Evolutionary conservation across 2,797 vertebrate species (phyloP), one percentile per base, ranked within the genome.

Genomic region (Myotis pilosus): DNA sequence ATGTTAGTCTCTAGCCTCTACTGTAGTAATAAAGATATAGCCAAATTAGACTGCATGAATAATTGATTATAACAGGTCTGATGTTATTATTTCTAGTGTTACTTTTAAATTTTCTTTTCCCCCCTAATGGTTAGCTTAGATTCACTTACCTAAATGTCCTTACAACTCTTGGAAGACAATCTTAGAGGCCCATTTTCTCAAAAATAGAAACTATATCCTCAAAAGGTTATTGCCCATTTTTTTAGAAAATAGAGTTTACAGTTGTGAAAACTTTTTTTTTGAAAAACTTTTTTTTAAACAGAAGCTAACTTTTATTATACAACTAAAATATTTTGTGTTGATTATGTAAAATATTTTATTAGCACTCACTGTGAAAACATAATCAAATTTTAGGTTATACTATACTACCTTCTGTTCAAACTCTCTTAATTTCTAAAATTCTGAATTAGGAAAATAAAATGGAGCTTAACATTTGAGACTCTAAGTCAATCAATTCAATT

Each of bases 41-140:
- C 23, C 91, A 97, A 97, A 94, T 96, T 84, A 97, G 51, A 82
- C 7, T 78, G 66, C 55, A 87, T 84, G 55, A 97, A 93, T 95
- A 97, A 87, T 95, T 97, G 30, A 97, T 91, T 91, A 53, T 25
- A 92, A 86, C 4, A 92, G 33, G 23, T 30, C 88, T 19, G 0
- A 91, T 95, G 10, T 80, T 95, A 5, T 80, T 95, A 87, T 89
- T 97, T 94, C 47, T 87, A 47, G 25, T 69, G 69, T 83, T 87
- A 81, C 23, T 93, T 97, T 96, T 60, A 96, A 96, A 91, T 30
- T 75, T 8, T 6, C 80, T 47, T 49, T 95, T 95, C 80, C 17
- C 78, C 13, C 28, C 6, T 53, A 19, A 71, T 10, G 19, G 33
- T 86, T 53, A 92, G 41, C 2, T 88, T 25, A 93, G 23, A 94